Evolutionary conservation across 2,113 vertebrate species (phyloP), one percentile per base, ranked within the genome.

Genomic region (Mola mola): DNA sequence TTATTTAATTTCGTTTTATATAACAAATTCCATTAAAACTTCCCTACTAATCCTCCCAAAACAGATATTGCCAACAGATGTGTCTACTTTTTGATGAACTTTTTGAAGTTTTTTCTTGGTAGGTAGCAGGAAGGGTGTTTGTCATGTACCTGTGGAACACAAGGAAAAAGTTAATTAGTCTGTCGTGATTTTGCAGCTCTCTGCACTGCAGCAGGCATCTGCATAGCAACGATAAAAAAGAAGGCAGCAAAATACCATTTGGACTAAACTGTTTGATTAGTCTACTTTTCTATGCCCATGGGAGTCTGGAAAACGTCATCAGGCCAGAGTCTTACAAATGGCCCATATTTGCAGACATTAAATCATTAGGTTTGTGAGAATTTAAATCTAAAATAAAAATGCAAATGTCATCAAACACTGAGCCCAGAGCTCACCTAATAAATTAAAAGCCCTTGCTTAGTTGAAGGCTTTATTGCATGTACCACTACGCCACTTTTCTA

Each of bases 351-450:
- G 46, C 44, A 37, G 52, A 73, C 77, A 81, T 81, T 10, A 82
- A 86, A 77, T 68, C 44, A 79, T 72, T 68, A 67, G 53, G 44
- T 80, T 78, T 73, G 51, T 5, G 38, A 49, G 64, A 62, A 75
- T 69, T 74, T 50, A 68, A 70, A 58, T 73, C n/a, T 61, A 70
- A 77, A 80, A 73, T 69, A 79, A 81, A 83, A 81, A 79, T 81
- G 73, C 70, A 76, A 73, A 87, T 85, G 61, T 62, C 46, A 65
- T 59, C 58, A 66, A 68, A 57, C 16, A 10, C 12, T 0, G 28
- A 57, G 52, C 62, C 55, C 36, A 4, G 51, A 11, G 21, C 71
- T 66, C 64, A 5, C 25, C 66, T 78, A 80, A 75, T 73, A 31
- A 74, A 77, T 81, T 85, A 81, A 82, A 84, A 83, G 79, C 67